phyloP scores from a whole-genome alignment of 2,888 invertebrate genomes.

The Sipha maydis region DNA sequence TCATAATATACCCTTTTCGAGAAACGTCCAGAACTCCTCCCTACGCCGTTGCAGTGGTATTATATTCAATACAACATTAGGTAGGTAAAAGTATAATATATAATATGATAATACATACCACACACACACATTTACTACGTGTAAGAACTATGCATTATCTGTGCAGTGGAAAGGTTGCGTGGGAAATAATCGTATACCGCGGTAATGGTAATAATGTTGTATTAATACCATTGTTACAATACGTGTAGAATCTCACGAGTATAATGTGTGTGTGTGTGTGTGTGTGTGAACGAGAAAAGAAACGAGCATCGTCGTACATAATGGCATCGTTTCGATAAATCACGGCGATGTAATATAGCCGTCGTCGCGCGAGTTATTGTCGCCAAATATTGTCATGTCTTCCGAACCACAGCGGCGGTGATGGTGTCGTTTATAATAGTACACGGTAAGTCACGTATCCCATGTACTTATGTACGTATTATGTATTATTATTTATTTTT shows the following conservation, averaged over 20 bases:
- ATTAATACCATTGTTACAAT: neutral
- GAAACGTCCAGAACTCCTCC: neutral
- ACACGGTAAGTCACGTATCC: neutral
- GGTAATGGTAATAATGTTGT: neutral
- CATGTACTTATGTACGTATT: no score
- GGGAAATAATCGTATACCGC: constrained; percentile 16
- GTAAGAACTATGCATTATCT: neutral
- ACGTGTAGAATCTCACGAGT: no score
- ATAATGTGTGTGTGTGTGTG: neutral
- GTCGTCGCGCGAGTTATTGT: constrained; percentile 37
- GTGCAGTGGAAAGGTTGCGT: neutral
- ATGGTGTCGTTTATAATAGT: neutral
- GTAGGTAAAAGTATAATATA: neutral
- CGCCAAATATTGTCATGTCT: constrained; percentile 25
- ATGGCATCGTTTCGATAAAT: constrained; percentile 39
- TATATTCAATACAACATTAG: neutral
- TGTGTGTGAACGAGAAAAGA: neutral
- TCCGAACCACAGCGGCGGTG: neutral
- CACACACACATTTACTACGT: neutral
- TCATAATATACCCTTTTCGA: neutral
- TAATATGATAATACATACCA: neutral
- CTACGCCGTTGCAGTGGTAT: neutral
- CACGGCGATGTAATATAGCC: neutral
- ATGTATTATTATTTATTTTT: no score
- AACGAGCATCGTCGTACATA: neutral